phyloP scores from a whole-genome alignment of 2,113 vertebrate genomes.

The Glaucidium brasilianum region DNA sequence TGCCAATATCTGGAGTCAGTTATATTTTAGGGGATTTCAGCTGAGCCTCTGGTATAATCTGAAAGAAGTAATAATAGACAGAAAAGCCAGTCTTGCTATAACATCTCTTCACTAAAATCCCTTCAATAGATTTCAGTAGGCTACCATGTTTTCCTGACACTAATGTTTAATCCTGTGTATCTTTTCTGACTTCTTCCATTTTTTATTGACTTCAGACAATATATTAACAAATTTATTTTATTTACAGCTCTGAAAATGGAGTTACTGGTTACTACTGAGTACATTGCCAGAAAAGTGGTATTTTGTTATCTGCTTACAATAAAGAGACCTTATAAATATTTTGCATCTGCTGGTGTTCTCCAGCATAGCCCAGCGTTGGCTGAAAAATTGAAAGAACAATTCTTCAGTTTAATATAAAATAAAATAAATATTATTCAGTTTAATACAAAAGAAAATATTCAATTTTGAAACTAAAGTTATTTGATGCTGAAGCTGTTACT shows the following conservation, averaged over 20 bases:
- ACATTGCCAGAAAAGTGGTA: not conserved
- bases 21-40: not conserved
- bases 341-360: not conserved
- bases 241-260: not conserved
- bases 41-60: not conserved
- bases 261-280: not conserved
- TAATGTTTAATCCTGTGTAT: not conserved
- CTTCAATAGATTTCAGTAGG: not conserved
- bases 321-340: not conserved
- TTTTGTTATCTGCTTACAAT: not conserved
- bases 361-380: not conserved
- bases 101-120: not conserved
- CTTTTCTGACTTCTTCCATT: not conserved
- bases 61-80: not conserved
- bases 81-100: not conserved
- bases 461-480: not conserved
- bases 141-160: not conserved
- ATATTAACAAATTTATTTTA: not conserved
- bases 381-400: not conserved
- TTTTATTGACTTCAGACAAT: not conserved
- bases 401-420: not conserved
- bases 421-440: not conserved
- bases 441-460: not conserved
- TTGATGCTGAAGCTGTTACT: not conserved
- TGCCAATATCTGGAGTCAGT: fast-evolving